phyloP scores from a whole-genome alignment of 1,140 invertebrate genomes.

The Drosophila baimaii region DNA sequence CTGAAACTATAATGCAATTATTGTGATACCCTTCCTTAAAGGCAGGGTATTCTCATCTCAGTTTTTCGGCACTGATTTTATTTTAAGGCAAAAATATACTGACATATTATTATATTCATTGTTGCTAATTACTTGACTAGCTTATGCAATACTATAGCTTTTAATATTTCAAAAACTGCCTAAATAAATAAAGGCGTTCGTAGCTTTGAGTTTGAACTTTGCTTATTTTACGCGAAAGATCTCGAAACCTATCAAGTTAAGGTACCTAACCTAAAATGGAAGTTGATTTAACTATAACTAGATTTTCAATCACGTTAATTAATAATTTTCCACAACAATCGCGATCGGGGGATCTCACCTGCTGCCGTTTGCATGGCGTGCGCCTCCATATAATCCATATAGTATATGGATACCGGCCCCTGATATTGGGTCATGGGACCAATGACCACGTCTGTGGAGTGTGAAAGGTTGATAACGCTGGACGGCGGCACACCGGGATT shows the following conservation, averaged over 20 bases:
- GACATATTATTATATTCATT: constrained; percentile 7
- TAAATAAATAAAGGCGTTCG: background rate
- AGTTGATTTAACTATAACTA: background rate
- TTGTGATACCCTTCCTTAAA: no score
- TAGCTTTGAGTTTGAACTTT: background rate
- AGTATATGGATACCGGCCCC: constrained; percentile 84
- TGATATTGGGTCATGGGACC: constrained; percentile 84
- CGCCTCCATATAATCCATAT: constrained; percentile 80
- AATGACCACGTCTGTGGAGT: constrained; percentile 84
- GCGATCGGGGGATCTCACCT: constrained; percentile 51
- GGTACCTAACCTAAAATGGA: background rate
- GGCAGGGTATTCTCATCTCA: background rate
- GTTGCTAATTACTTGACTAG: constrained; percentile 3
- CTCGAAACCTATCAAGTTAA: background rate
- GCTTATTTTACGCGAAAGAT: background rate
- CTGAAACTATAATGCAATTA: no score
- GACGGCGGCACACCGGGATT: constrained; percentile 75
- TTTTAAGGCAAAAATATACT: background rate
- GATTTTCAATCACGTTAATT: background rate
- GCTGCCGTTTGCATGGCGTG: constrained; percentile 70
- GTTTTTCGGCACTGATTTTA: no score
- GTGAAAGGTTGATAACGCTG: constrained; percentile 77
- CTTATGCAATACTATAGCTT: background rate
- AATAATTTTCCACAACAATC: background rate
- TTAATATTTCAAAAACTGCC: background rate